phyloP scores from a whole-genome alignment of 2,113 vertebrate genomes.

The Paedocypris sp. region DNA sequence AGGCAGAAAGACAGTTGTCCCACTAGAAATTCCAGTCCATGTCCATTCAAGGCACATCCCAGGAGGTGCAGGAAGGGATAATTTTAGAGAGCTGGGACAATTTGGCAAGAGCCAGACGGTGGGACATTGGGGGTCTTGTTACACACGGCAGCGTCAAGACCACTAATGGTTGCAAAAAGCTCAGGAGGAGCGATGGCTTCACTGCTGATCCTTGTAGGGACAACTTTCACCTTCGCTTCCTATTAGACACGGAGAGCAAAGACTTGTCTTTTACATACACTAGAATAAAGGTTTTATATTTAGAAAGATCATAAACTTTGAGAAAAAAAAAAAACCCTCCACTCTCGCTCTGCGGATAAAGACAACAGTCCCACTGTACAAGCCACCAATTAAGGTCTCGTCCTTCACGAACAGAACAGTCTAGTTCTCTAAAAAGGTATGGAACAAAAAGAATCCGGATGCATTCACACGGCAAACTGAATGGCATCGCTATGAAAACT shows the following conservation, averaged over 20 bases:
- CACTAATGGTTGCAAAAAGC: slow-evolving; percentile 33
- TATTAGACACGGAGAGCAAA: too few species aligned
- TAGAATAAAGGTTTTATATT: neutral
- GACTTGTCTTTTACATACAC: too few species aligned
- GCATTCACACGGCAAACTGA: neutral
- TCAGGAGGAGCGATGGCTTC: slow-evolving; percentile 28
- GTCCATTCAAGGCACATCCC: slow-evolving; percentile 16
- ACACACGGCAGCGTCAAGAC: slow-evolving; percentile 37
- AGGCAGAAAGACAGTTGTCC: slow-evolving; percentile 35
- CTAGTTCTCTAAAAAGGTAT: neutral
- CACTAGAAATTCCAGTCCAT: slow-evolving; percentile 6
- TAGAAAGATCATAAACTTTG: too few species aligned
- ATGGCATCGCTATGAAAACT: neutral
- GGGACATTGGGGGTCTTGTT: slow-evolving; percentile 47
- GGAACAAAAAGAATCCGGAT: neutral
- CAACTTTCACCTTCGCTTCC: slow-evolving; percentile 28
- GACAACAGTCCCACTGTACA: neutral
- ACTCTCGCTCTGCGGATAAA: neutral
- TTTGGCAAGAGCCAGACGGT: slow-evolving; percentile 22
- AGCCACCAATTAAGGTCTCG: neutral
- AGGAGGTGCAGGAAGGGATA: slow-evolving; percentile 35
- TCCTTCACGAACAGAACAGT: too few species aligned
- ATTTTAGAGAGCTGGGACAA: slow-evolving; percentile 48
- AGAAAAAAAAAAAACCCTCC: too few species aligned
- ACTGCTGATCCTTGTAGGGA: slow-evolving; percentile 57